Conservation (phyloP, 2,113 vertebrate species). For the Cepphus grylle region DNA sequence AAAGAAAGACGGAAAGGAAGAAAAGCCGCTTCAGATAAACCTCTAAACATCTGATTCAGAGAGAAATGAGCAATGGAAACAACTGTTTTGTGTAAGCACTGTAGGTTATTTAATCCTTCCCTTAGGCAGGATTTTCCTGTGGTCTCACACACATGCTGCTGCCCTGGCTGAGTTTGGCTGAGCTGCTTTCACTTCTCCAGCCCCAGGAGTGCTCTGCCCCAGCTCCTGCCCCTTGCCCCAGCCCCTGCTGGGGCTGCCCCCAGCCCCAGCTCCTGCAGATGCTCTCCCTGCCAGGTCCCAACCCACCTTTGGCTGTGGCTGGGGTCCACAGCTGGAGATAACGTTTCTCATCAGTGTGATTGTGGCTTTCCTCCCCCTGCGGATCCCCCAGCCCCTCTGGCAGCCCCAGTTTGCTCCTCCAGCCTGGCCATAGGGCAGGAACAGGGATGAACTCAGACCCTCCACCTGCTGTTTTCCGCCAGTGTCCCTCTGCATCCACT, state of each 20-base stretch:
- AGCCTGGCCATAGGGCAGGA: not conserved
- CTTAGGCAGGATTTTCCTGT: not conserved
- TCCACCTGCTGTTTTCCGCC: not conserved
- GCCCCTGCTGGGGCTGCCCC: not conserved
- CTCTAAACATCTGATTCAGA: not conserved
- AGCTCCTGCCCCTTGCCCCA: not conserved
- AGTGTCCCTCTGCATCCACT: rapidly evolving
- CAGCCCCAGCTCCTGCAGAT: not conserved
- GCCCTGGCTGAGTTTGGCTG: not conserved
- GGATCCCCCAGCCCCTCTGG: not conserved
- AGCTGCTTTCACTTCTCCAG: not conserved
- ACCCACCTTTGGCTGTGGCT: not conserved
- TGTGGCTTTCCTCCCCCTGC: not conserved
- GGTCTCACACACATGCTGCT: not conserved
- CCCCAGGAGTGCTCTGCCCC: not conserved
- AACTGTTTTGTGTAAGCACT: not conserved
- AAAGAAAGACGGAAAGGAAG: not conserved
- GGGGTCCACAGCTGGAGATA: not conserved
- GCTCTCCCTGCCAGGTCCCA: not conserved
- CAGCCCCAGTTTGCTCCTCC: not conserved
- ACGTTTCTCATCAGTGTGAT: not conserved
- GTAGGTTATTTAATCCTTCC: slow-evolving; percentile 1
- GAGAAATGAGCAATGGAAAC: not conserved
- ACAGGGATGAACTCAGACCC: not conserved
- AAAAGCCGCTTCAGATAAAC: not conserved